These are phyloP conservation scores for Plotosus lineatus DNA, from an alignment of 2,113 vertebrate genomes.

Conservation along the genomic window DNA sequence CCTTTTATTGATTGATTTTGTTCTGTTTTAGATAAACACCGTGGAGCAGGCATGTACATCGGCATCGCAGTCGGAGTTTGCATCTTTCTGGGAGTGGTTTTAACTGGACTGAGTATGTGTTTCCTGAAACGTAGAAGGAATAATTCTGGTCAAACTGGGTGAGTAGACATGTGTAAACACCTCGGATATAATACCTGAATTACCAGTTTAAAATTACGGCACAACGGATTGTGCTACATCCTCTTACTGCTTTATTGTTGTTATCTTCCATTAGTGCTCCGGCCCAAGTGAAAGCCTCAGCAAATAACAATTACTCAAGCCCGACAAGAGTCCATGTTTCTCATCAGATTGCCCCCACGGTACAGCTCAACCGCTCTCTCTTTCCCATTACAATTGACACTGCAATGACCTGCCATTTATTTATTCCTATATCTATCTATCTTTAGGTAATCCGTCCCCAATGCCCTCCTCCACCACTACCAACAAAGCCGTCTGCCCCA, in stretches of 20 bases:
- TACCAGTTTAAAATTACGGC: neutral
- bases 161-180: conserved; percentile 12
- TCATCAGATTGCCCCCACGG: conserved; percentile 20
- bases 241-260: neutral
- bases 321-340: neutral
- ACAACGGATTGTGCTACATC: neutral
- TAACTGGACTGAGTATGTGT: conserved; percentile 35
- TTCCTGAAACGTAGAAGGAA: conserved; percentile 60
- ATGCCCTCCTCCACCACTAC: conserved; percentile 64
- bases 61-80: conserved; percentile 49
- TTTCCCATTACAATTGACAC: neutral
- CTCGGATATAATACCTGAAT: too few species aligned
- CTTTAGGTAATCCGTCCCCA: conserved; percentile 49
- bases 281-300: conserved; percentile 41
- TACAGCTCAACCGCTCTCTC: neutral
- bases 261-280: conserved; percentile 41
- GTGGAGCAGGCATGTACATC: neutral
- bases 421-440: neutral
- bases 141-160: conserved; percentile 49
- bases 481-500: conserved; percentile 48
- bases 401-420: neutral
- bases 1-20: neutral
- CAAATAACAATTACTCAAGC: neutral
- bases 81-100: conserved; percentile 55
- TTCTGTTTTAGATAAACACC: conserved; percentile 46